These are phyloP conservation scores for Chunga burmeisteri DNA, from an alignment of 2,113 vertebrate species.

Conservation along the genomic window DNA sequence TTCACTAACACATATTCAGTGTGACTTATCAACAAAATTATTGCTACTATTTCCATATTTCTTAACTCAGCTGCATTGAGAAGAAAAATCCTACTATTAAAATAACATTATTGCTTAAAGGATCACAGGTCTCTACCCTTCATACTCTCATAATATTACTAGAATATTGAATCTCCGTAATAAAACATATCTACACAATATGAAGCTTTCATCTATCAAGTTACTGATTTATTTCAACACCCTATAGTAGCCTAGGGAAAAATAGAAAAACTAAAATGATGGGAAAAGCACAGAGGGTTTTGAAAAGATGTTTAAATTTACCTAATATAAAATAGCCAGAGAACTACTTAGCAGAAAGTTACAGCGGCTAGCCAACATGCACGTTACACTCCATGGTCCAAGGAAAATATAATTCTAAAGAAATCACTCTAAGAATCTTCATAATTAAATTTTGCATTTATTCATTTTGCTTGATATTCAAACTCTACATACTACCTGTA, in stretches of 20 bases:
- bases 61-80: neutral
- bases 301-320: neutral
- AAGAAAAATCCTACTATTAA: constrained; percentile 3
- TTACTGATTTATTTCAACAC: neutral
- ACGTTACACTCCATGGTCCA: neutral
- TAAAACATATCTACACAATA: neutral
- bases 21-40: neutral
- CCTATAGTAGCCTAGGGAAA: neutral
- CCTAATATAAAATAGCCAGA: neutral
- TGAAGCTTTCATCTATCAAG: neutral
- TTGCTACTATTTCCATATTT: neutral
- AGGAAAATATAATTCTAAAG: neutral
- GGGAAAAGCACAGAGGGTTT: neutral
- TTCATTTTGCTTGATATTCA: neutral
- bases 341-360: neutral
- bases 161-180: neutral
- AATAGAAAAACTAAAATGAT: neutral
- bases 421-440: neutral
- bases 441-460: neutral
- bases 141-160: neutral
- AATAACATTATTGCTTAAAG: neutral
- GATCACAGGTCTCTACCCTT: neutral
- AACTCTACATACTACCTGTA: neutral
- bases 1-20: constrained; percentile 6
- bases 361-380: neutral